Base-by-base conservation (phyloP, 2,797 vertebrate species). In the Pipistrellus nathusii region DNA sequence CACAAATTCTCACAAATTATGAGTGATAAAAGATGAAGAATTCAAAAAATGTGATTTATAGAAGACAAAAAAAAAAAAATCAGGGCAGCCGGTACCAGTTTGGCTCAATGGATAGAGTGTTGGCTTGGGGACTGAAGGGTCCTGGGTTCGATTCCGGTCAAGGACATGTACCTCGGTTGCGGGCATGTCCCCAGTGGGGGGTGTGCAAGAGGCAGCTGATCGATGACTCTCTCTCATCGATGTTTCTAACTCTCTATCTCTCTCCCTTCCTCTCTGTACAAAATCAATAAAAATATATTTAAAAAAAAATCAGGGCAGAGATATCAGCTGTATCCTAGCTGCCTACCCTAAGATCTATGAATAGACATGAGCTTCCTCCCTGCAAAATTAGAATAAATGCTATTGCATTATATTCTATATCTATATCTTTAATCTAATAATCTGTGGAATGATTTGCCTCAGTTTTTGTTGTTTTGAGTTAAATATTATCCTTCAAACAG, bases 401-500 rank as follows among this genome's bases (percentile, higher is more conserved):
- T 87, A 9, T 48, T 35, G 0, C 48, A 3, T 18, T 69, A 32
- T 35, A 32, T 38, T 66, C n/a, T 14, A 32, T 30, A 30, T 14
- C 57, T 62, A 62, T 30, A 64, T 21, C 17, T 95, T 92, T 46
- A 88, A 57, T 62, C 12, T 32, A 66, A 27, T 32, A 30, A 32
- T 90, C 72, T 88, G 72, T 25, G 53, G 94, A 93, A 76, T 55
- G 13, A 81, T 91, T 93, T 95, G 69, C 18, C 0, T 66, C 9
- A 35, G 2, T 68, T 55, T 77, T 59, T 41, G 68, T 69, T 94
- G 27, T 55, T 94, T 66, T 20, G 38, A 92, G 10, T 38, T 75
- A 32, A 90, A 80, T 71, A 53, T 66, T 91, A 94, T 83, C 48
- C 72, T 72, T 23, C 66, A 91, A 84, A 51, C 4, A 95, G 94